These are phyloP conservation scores for Myotis pilosus DNA, from an alignment of 2,797 vertebrate species.

Conservation along the genomic window DNA sequence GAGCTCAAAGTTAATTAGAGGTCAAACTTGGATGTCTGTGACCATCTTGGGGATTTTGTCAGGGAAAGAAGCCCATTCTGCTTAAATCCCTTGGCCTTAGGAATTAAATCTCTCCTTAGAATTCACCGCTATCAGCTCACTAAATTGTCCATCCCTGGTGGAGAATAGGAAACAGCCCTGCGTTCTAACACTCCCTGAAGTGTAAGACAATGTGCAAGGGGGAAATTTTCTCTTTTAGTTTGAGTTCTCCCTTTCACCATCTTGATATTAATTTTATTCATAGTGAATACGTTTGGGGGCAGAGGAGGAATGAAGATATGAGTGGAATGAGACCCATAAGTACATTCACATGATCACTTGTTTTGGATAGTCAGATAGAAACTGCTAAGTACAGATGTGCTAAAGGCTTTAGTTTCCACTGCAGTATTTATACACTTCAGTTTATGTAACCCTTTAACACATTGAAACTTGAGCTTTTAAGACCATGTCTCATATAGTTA, in stretches of 20 bases:
- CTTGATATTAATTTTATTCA: not conserved
- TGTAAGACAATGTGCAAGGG: not conserved
- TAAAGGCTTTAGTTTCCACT: not conserved
- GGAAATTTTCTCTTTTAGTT: not conserved
- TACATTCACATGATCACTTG: not conserved
- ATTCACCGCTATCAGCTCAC: not conserved
- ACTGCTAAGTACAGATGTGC: not conserved
- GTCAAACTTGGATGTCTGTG: not conserved
- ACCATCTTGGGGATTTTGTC: slow-evolving; percentile 21
- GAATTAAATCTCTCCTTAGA: slow-evolving; percentile 41
- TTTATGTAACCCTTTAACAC: not conserved
- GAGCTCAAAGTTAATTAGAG: slow-evolving; percentile 32
- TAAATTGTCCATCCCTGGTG: not conserved
- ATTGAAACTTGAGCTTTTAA: not conserved
- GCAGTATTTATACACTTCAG: not conserved
- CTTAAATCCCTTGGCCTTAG: slow-evolving; percentile 5
- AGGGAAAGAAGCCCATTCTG: not conserved
- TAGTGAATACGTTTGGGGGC: not conserved
- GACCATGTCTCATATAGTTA: not conserved
- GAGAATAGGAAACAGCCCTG: not conserved
- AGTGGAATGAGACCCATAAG: not conserved
- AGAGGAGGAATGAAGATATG: not conserved
- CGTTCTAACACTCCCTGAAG: slow-evolving; percentile 7
- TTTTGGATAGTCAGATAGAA: not conserved
- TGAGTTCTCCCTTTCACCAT: not conserved